Conservation (phyloP, 2,888 invertebrate species). For the Anthophora plumipes region DNA sequence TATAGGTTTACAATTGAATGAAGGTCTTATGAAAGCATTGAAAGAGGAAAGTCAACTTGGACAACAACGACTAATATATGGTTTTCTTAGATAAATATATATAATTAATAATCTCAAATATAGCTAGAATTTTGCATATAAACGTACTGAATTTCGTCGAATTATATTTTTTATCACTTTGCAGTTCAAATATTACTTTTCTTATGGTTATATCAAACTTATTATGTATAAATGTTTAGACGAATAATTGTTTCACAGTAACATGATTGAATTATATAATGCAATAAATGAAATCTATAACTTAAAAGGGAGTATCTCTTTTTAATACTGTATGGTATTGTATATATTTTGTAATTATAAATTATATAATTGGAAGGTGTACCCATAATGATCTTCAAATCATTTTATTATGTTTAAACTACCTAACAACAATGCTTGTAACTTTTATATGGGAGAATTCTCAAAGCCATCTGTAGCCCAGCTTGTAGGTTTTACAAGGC, state of each 20-base stretch:
- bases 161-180: conserved; percentile 1
- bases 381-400: conserved; percentile 1
- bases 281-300: neutral
- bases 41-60: conserved; percentile 87
- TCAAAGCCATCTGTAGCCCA: conserved; percentile 91
- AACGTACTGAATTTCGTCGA: conserved; percentile 9
- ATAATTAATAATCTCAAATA: neutral
- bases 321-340: neutral
- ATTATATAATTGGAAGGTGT: neutral
- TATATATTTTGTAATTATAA: neutral
- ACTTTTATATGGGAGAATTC: conserved; percentile 86
- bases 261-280: neutral
- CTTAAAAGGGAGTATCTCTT: neutral
- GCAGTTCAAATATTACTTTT: neutral
- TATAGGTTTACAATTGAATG: conserved; percentile 90
- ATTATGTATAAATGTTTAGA: neutral
- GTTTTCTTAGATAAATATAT: conserved; percentile 84
- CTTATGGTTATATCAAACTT: conserved; percentile 6
- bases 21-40: conserved; percentile 88
- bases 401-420: conserved; percentile 34
- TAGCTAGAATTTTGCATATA: conserved; percentile 1
- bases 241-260: neutral
- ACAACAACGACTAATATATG: conserved; percentile 82
- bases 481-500: conserved; percentile 87
- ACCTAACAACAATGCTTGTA: neutral